phyloP scores from a whole-genome alignment of 2,888 invertebrate species.

The Diplolepis rosae region DNA sequence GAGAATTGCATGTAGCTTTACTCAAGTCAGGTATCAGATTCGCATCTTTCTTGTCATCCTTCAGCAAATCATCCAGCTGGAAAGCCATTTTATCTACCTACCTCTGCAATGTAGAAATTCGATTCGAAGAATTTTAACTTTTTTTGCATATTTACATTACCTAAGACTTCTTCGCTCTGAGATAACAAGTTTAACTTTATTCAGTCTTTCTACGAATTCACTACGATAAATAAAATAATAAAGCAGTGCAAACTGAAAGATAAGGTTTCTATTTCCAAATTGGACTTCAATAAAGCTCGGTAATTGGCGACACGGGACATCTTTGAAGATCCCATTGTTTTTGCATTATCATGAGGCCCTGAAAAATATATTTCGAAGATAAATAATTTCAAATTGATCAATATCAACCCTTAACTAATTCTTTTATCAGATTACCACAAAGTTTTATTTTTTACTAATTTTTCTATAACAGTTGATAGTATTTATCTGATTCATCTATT shows the following conservation, averaged over 20 bases:
- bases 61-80: slow-evolving; percentile 88
- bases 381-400: too few species aligned
- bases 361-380: slow-evolving; percentile 39
- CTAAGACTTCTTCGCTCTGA: slow-evolving; percentile 8
- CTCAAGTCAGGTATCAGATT: slow-evolving; percentile 90
- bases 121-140: slow-evolving; percentile 34
- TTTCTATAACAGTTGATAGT: not conserved
- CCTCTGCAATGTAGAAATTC: slow-evolving; percentile 38
- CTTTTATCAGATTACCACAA: too few species aligned
- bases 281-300: slow-evolving; percentile 61
- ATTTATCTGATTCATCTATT: too few species aligned
- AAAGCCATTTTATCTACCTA: slow-evolving; percentile 75
- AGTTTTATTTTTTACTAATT: slow-evolving; percentile 7
- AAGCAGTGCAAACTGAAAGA: slow-evolving; percentile 36
- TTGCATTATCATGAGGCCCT: slow-evolving; percentile 75
- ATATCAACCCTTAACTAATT: too few species aligned
- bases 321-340: slow-evolving; percentile 75
- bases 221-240: slow-evolving; percentile 49
- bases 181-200: not conserved
- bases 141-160: slow-evolving; percentile 12
- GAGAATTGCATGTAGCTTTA: slow-evolving; percentile 83
- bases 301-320: slow-evolving; percentile 63
- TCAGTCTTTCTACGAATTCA: not conserved
- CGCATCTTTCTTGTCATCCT: slow-evolving; percentile 85
- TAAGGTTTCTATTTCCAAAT: slow-evolving; percentile 31